Base-by-base conservation (phyloP, 2,797 vertebrate species). In the Alosa sapidissima region DNA sequence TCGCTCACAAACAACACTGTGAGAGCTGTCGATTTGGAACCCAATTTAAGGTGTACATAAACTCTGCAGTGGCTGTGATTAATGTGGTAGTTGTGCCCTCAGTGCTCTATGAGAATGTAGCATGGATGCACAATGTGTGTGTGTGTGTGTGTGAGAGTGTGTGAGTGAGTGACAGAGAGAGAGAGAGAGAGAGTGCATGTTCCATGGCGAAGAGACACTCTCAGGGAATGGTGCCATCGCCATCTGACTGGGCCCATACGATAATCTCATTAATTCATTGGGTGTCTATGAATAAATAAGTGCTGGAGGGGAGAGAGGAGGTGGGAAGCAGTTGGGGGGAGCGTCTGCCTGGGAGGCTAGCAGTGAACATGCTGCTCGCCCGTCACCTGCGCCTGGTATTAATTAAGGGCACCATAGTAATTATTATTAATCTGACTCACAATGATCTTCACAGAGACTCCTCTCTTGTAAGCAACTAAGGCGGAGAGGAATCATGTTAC, bases 191-290 rank as follows among this genome's bases (percentile, higher is more conserved):
- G 49, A 55, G 58, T 62, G 6, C 21, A 62, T 62, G 58, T n/a
- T 24, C 58, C 58, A 62, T 24, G n/a, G 58, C n/a, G n/a, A 78
- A 47, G 36, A 47, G 41, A 36, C 72, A 78, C 72, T 78, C 41
- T 41, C 14, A 41, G 41, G 72, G 72, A 78, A n/a, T 45, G 36
- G 21, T 47, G 72, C 72, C 72, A 78, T 36, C 2, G 16, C 72
- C 72, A 78, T 78, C 72, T 78, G 72, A 78, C 72, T 78, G 4
- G 41, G 36, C 41, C 72, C 72, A 78, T 78, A 78, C 72, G 16
- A 47, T 47, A 78, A 45, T 78, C 41, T 78, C 72, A 78, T 78
- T 78, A 78, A 78, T 78, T 78, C 41, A 78, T 78, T 5, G 36
- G 4, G 72, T 47, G 72, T 36, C 65, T 72, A 41, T 78, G 72